Conservation (phyloP, 1,140 invertebrate species). For the Manduca sexta region DNA sequence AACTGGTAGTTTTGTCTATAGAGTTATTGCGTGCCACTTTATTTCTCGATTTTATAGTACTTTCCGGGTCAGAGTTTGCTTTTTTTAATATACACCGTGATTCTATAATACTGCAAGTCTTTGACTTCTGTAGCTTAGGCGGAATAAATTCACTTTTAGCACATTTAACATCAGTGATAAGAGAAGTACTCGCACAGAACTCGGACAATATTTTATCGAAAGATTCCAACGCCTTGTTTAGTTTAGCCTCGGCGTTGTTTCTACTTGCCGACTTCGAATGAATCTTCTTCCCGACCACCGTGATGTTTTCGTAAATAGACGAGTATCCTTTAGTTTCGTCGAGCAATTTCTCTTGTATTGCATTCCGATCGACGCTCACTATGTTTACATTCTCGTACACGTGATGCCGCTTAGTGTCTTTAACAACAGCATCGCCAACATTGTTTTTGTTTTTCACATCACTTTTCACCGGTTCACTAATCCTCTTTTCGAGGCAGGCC, state of each 20-base stretch:
- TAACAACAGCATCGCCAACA: conserved; percentile 35
- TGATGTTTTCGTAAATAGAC: conserved; percentile 64
- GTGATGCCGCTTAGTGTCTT: conserved; percentile 36
- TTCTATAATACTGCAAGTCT: conserved; percentile 77
- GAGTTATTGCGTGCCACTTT: conserved; percentile 59
- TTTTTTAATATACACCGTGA: conserved; percentile 77
- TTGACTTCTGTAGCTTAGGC: conserved; percentile 75
- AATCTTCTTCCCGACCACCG: conserved; percentile 47
- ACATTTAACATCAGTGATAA: conserved; percentile 30
- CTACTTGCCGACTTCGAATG: conserved; percentile 8
- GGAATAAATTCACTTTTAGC: conserved; percentile 51
- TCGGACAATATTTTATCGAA: conserved; percentile 78
- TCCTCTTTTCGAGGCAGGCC: conserved; percentile 57
- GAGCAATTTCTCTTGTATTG: conserved; percentile 35
- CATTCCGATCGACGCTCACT: conserved; percentile 19
- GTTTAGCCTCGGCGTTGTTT: conserved; percentile 66
- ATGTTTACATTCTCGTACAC: conserved; percentile 71
- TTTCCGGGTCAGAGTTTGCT: conserved; percentile 53
- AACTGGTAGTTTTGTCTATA: conserved; percentile 70
- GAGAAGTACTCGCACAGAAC: conserved; percentile 48
- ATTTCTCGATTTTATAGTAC: conserved; percentile 37
- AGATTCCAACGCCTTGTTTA: conserved; percentile 76
- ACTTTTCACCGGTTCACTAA: conserved; percentile 55
- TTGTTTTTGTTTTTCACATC: conserved; percentile 60
- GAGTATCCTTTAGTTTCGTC: conserved; percentile 61